Evolutionary conservation across 2,797 vertebrate species (phyloP), one percentile per base, ranked within the genome.

Genomic region (Pelochelys cantorii): DNA sequence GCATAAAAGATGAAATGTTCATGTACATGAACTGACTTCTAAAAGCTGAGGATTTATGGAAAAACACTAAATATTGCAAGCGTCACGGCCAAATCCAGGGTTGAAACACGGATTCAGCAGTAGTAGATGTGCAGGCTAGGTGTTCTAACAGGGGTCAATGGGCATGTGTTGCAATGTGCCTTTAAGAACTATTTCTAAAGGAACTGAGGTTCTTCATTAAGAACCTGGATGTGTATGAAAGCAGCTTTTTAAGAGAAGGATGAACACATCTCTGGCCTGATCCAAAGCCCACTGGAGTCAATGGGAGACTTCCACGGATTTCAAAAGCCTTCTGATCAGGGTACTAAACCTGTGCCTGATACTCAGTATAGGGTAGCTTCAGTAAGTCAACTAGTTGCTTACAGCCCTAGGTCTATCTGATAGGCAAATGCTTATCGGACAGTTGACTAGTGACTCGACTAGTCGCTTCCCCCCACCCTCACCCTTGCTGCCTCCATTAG

Each of bases 61-160:
- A 79, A 91, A 90, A 79, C 15, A 5, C 5, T 34, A 52, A 56
- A 20, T 80, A 23, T 79, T 85, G 34, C 53, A 96, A 27, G 4
- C 54, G 2, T 77, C 13, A 23, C 71, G 84, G 68, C 1, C 42
- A 37, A 84, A 57, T 14, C 27, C 52, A 60, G 77, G 79, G 37
- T 7, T 0, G 11, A 34, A 14, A 11, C 18, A 78, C 52, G 11
- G 27, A 56, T 0, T 80, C 34, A 85, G 7, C 57, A 14, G 48
- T 71, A 0, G 75, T 37, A 52, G 71, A 10, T 0, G 2, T 23
- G 8, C 52, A 84, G 85, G 4, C 2, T 92, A 80, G 14, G 29
- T 62, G 60, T 31, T 31, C 13, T 27, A 29, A 11, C 23, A 86
- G 62, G 1, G 34, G 82, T 55, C 9, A n/a, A 27, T 1, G 48